Percentiles rank a stretch among this genome's conserved stretches.
Evolutionary conservation across 2,888 invertebrate species (phyloP).

Genomic region (Sphinx pinastri): DNA sequence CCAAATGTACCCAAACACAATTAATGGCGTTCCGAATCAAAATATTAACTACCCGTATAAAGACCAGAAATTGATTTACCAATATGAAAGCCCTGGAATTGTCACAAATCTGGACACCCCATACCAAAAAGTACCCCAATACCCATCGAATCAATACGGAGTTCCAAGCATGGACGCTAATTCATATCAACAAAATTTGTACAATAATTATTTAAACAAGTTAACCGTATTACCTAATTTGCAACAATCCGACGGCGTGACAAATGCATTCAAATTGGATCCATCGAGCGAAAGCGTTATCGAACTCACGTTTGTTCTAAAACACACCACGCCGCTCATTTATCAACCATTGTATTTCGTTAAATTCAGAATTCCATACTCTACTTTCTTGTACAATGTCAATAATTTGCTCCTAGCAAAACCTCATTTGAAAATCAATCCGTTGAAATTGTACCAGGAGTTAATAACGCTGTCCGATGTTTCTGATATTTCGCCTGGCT

Average conservation of each 20-base stretch:
- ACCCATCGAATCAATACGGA: not conserved
- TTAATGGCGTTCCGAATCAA: not conserved
- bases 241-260: not conserved
- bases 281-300: slow-evolving; percentile 39
- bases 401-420: slow-evolving; percentile 45
- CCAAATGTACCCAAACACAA: not conserved
- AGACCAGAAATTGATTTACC: not conserved
- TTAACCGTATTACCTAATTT: not conserved
- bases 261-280: slow-evolving; percentile 26
- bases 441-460: slow-evolving; percentile 51
- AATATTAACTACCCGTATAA: not conserved
- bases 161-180: not conserved
- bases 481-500: slow-evolving; percentile 53
- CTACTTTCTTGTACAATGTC: slow-evolving; percentile 49
- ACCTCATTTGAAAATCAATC: slow-evolving; percentile 49
- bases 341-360: slow-evolving; percentile 63
- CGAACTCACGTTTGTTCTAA: slow-evolving; percentile 65
- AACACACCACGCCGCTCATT: slow-evolving; percentile 50
- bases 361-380: slow-evolving; percentile 63
- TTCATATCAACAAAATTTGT: not conserved
- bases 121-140: not conserved
- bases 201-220: slow-evolving; percentile 40
- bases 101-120: not conserved
- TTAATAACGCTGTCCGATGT: slow-evolving; percentile 51
- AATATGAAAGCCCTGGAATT: not conserved